Base-by-base conservation (phyloP, 2,113 vertebrate genomes). In the Paramisgurnus dabryanus region DNA sequence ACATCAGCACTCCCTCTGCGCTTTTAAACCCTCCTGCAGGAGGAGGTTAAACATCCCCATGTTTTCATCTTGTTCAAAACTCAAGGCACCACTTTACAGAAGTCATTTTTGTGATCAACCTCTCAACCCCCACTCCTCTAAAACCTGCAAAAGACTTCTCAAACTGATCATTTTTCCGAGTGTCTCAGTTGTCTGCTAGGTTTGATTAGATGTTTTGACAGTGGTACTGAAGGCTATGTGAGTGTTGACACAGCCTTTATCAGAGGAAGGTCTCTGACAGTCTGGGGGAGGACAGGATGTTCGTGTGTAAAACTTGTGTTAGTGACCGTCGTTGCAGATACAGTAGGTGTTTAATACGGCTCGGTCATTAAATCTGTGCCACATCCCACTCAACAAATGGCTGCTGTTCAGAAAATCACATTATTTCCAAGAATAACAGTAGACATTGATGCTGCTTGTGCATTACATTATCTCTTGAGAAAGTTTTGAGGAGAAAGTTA, bases 301-400 rank as follows among this genome's bases (percentile, higher is more conserved):
- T 43, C 34, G 45, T 2, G 53, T n/a, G 40, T 67, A 15, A 67
- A 72, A 41, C 67, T 80, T 15, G 9, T 67, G 18, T 70, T 41
- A 61, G 40, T 83, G 55, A 81, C 27, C 39, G 60, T 40, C 27
- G 47, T 34, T 40, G 50, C 18, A 58, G 69, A 63, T 34, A 34
- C 27, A 34, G 27, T 10, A 18, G 17, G n/a, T 78, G 69, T 57
- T 77, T 17, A 12, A 43, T 13, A 12, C 45, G 34, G 57, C n/a
- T 53, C 74, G 13, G 47, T 81, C 55, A 80, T 76, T 64, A 82
- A 61, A 15, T 17, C 66, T 65, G 34, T 58, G 1, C 58, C 40
- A 57, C 68, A 67, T 78, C 75, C 75, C 70, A 83, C 80, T 76
- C 68, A 87, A 67, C 84, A 87, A 80, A 85, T 84, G 80, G 73